phyloP scores from a whole-genome alignment of 2,113 vertebrate genomes.

The Apeltes quadracus region DNA sequence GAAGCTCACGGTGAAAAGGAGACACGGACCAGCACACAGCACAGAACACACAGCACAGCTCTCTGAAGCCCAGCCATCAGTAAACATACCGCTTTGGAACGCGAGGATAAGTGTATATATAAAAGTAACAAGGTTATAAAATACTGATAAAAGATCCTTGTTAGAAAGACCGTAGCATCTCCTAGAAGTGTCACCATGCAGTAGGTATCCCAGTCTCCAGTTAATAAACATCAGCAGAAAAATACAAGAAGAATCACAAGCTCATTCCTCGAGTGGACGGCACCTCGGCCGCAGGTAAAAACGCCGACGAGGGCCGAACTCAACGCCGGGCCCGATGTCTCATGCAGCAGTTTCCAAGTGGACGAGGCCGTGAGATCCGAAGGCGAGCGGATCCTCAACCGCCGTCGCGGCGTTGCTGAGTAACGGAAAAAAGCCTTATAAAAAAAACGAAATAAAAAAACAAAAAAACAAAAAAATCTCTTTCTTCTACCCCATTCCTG shows the following conservation, averaged over 20 bases:
- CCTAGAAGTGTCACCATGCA: conserved; percentile 81
- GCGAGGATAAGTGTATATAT: conserved; percentile 69
- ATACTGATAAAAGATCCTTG: conserved; percentile 81
- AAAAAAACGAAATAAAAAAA: too few relatives aligned
- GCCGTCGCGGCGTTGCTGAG: background rate
- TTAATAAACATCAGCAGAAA: conserved; percentile 77
- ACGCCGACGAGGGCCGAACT: too few relatives aligned
- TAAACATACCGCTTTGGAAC: conserved; percentile 71
- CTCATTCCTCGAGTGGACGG: conserved; percentile 71
- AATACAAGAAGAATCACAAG: conserved; percentile 79
- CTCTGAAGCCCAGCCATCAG: conserved; percentile 66
- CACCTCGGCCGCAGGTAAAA: conserved; percentile 57
- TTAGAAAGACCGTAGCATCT: conserved; percentile 79
- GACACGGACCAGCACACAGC: conserved; percentile 65
- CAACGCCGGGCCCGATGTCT: too few relatives aligned
- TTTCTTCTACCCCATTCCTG: background rate
- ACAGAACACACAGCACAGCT: conserved; percentile 75
- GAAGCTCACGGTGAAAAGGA: conserved; percentile 59
- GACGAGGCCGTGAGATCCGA: conserved; percentile 26
- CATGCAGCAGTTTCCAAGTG: conserved; percentile 50
- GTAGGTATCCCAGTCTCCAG: conserved; percentile 69
- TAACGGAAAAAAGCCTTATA: background rate
- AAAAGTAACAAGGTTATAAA: conserved; percentile 84
- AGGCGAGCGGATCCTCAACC: conserved; percentile 23
- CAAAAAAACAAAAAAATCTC: background rate